Evolutionary conservation across 2,797 vertebrate genomes (phyloP), one percentile per base, ranked within the genome.

Genomic region (Bryconaethiops microstoma): DNA sequence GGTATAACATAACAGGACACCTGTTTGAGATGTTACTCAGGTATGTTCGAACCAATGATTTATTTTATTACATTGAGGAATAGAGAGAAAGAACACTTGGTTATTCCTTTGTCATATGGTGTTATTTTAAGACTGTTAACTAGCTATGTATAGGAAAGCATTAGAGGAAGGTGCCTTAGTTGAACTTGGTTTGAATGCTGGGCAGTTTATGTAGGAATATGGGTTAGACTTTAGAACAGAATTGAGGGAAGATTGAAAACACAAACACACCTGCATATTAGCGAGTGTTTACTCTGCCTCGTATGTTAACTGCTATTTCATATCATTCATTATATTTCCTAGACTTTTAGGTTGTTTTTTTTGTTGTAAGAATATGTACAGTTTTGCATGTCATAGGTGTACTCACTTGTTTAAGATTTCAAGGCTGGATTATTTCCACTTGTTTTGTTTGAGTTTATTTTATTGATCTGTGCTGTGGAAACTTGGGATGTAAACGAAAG

Each of bases 371-470:
- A 97, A 96, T 97, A 93, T 97, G 97, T 99, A 98, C 97, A 98
- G 97, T 96, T 97, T 97, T 97, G 96, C 97, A 98, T 97, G 96
- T 96, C 95, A 92, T 96, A 94, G 96, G 94, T 97, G 96, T 97
- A 96, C 96, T 97, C 96, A 96, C 94, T 96, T 82, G 78, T 88
- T 86, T 85, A 82, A 79, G 59, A 81, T 74, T 70, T 64, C 42
- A 70, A 76, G 82, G 82, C 83, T 87, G 86, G 82, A 85, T 83
- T 86, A 76, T 84, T 84, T 81, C 76, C 69, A 76, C 63, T 73
- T 62, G 63, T 81, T 63, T 80, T 60, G 52, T 78, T 82, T 84
- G 80, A 82, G 81, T 62, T 76, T 86, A 84, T 94, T 94, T 92
- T 91, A 77, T 90, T 92, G 94, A 95, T 75, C 91, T 91, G 90